Conservation (phyloP, 2,113 vertebrate species). For the Heptranchias perlo region DNA sequence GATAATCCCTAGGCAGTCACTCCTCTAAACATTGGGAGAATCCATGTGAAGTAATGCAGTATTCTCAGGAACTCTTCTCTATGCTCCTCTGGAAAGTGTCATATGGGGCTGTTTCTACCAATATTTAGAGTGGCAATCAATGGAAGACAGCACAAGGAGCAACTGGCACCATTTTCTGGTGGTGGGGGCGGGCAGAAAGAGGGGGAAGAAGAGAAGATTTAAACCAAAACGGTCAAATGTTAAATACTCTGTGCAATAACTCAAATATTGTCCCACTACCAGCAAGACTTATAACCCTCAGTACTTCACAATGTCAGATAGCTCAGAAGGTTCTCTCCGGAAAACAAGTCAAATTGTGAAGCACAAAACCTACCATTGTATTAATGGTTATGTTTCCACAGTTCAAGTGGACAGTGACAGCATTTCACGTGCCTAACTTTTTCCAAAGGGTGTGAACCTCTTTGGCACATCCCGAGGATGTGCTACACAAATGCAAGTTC, state of each 20-base stretch:
- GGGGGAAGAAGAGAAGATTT: background rate
- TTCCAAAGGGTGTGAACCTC: background rate
- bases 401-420: no score
- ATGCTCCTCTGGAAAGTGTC: background rate
- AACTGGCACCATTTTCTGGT: background rate
- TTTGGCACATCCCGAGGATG: background rate
- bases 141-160: background rate
- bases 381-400: background rate
- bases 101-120: no score
- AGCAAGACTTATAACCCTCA: background rate
- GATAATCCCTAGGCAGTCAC: background rate
- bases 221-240: background rate
- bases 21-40: background rate
- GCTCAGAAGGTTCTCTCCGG: background rate
- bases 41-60: background rate
- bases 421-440: background rate
- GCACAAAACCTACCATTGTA: background rate
- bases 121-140: background rate
- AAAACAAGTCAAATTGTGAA: background rate
- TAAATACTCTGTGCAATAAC: background rate
- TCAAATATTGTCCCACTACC: background rate
- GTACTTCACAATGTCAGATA: no score
- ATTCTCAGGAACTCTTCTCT: background rate
- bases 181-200: no score
- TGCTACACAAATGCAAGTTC: background rate